These are phyloP conservation scores for Argyresthia goedartella DNA, from an alignment of 2,888 invertebrate species.

Conservation along the genomic window DNA sequence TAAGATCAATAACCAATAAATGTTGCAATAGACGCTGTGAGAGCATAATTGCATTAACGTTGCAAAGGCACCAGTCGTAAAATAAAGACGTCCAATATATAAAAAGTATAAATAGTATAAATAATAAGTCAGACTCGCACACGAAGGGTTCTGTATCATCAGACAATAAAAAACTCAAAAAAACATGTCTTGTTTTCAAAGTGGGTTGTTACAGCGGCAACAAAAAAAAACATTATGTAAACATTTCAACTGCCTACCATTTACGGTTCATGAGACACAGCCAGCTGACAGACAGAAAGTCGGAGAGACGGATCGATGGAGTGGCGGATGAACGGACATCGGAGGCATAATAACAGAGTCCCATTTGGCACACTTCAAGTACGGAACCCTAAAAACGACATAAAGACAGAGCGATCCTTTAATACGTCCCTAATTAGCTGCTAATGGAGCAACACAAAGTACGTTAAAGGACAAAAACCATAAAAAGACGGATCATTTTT, in stretches of 20 bases:
- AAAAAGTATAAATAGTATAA: too few species aligned
- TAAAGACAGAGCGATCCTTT: not conserved
- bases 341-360: not conserved
- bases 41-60: too few species aligned
- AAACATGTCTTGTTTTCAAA: too few species aligned
- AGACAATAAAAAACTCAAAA: too few species aligned
- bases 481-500: slow-evolving; percentile 32
- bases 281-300: not conserved
- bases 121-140: too few species aligned
- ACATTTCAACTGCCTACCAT: not conserved
- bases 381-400: not conserved
- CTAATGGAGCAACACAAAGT: slow-evolving; percentile 29
- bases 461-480: slow-evolving; percentile 25
- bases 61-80: too few species aligned
- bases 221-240: too few species aligned
- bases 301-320: not conserved
- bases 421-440: slow-evolving; percentile 28
- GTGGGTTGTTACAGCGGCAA: too few species aligned
- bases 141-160: too few species aligned
- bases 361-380: not conserved
- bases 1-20: too few species aligned
- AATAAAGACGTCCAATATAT: too few species aligned
- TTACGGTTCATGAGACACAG: not conserved
- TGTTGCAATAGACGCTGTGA: too few species aligned
- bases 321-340: not conserved